A percentile compares a stretch with the other conserved stretches of the same genome.
Conservation (phyloP, 2,797 vertebrate genomes). For the Falco peregrinus region DNA sequence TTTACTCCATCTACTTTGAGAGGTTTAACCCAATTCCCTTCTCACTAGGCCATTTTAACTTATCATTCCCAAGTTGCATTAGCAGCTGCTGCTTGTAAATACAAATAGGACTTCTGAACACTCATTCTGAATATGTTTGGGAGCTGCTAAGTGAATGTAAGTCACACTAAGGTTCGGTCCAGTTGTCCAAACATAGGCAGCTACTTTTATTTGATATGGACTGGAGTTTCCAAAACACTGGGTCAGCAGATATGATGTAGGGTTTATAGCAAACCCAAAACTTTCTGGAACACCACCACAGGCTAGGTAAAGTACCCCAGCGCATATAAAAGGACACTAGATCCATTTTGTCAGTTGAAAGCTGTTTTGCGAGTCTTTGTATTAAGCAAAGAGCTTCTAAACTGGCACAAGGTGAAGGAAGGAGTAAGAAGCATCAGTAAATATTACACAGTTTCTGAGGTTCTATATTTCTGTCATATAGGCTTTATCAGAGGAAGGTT, state of each 20-base stretch:
- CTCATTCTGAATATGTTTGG: not conserved
- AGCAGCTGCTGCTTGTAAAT: not conserved
- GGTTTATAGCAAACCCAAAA: not conserved
- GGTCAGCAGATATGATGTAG: not conserved
- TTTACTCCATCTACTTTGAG: not conserved
- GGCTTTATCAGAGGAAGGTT: not conserved
- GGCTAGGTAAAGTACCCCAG: not conserved
- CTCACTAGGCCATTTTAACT: not conserved
- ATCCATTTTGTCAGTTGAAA: not conserved
- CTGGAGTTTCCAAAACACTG: not conserved
- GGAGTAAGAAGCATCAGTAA: not conserved
- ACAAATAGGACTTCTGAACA: not conserved
- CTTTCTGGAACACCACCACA: not conserved
- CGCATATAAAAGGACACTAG: not conserved
- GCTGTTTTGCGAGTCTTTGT: not conserved
- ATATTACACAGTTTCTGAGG: not conserved
- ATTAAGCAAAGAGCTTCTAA: not conserved
- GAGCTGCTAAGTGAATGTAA: not conserved
- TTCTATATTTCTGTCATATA: not conserved
- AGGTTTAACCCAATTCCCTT: not conserved
- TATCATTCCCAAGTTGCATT: not conserved
- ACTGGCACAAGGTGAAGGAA: not conserved
- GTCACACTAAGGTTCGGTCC: not conserved
- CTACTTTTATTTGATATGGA: not conserved
- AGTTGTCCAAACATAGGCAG: not conserved